Base-by-base conservation (phyloP, 2,888 invertebrate species). In the Eumacrocentrus americanus region DNA sequence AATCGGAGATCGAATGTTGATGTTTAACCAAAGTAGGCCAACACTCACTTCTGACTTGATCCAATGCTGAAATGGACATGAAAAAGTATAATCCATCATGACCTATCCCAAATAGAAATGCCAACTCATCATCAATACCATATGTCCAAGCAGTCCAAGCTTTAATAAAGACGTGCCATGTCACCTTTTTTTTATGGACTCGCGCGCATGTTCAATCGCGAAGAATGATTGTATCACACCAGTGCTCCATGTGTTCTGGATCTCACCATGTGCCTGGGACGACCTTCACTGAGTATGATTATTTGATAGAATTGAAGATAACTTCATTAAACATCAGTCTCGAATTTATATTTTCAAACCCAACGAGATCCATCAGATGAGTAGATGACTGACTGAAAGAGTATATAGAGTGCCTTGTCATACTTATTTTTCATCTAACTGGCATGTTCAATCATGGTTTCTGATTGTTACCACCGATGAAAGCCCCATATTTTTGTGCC, bases 41-140 rank as follows among this genome's bases (percentile, higher is more conserved):
- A 38, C 38, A 5, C 11, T 11, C n/a, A n/a, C n/a, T n/a, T n/a
- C n/a, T n/a, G n/a, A n/a, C n/a, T n/a, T n/a, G n/a, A n/a, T n/a
- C n/a, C n/a, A n/a, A n/a, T n/a, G n/a, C n/a, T n/a, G n/a, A n/a
- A n/a, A n/a, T n/a, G n/a, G n/a, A n/a, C n/a, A n/a, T n/a, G 9
- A 48, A 48, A 18, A 1, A 48, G 20, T 9, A 48, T 34, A 18
- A 34, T 18, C 34, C n/a, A 18, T 7, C 7, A 23, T 52, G 67
- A 69, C 65, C 67, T 69, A 67, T 62, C 67, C 66, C 61, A 68
- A 69, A n/a, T 55, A 58, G 64, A 63, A 65, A 59, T 60, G 68
- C 68, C 58, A 61, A 64, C 63, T 69, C 69, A 69, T 67, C 60
- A 53, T 25, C 37, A 34, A 35, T 22, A 37, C 34, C 16, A 29